Evolutionary conservation across 2,113 vertebrate species (phyloP).

Genomic region (Phoenicopterus ruber): DNA sequence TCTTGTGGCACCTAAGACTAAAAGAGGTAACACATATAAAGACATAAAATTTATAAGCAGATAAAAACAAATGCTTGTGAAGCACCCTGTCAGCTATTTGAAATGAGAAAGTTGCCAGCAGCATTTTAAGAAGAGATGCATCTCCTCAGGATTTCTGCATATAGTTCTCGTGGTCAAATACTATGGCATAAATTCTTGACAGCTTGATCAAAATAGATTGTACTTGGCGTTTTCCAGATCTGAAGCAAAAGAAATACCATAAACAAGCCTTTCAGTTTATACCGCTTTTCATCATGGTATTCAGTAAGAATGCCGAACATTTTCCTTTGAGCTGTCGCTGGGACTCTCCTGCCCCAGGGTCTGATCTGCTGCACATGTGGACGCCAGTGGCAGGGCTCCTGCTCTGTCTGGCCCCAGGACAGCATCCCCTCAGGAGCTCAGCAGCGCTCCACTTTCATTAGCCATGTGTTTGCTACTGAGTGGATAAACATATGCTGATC

Average conservation of each 20-base stretch:
- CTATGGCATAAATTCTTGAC: not conserved
- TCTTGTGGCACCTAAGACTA: not conserved
- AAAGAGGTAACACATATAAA: not conserved
- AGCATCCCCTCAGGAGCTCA: not conserved
- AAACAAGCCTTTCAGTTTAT: not conserved
- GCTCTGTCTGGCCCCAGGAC: not conserved
- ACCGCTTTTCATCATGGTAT: not conserved
- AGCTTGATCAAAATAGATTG: not conserved
- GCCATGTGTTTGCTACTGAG: not conserved
- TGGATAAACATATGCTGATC: not conserved
- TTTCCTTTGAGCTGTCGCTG: not conserved
- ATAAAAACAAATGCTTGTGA: not conserved
- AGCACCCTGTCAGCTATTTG: not conserved
- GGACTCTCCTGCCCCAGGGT: not conserved
- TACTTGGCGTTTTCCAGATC: not conserved
- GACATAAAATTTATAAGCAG: not conserved
- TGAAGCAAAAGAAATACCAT: not conserved
- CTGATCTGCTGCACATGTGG: not conserved
- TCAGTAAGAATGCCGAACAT: not conserved
- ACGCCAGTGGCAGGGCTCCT: not conserved
- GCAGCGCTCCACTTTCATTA: not conserved
- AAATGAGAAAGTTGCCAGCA: constrained; percentile 1
- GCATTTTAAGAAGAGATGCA: not conserved
- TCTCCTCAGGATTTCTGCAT: not conserved
- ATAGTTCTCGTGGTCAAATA: not conserved